phyloP scores from a whole-genome alignment of 2,797 vertebrate species.

The Thunnus albacares region DNA sequence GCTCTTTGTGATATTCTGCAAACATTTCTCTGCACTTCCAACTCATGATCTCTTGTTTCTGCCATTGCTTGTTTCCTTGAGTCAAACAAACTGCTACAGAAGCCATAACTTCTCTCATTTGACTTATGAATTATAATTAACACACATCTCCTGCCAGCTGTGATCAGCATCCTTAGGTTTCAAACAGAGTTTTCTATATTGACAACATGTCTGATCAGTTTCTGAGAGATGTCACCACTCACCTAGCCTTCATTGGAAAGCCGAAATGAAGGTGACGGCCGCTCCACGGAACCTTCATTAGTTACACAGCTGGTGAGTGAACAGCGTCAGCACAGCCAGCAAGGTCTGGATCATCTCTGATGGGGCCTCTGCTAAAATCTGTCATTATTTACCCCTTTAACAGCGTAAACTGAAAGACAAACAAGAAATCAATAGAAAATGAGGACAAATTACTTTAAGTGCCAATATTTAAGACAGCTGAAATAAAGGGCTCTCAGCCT shows the following conservation, averaged over 20 bases:
- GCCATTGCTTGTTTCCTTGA: conserved; percentile 32
- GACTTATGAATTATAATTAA: conserved; percentile 75
- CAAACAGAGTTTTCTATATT: conserved; percentile 37
- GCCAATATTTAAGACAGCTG: conserved; percentile 83
- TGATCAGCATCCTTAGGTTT: conserved; percentile 65
- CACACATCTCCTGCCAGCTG: conserved; percentile 59
- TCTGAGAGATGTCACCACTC: conserved; percentile 55
- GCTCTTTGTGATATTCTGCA: conserved; percentile 25
- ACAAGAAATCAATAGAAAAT: conserved; percentile 85
- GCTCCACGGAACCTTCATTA: conserved; percentile 50
- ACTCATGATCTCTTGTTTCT: conserved; percentile 5
- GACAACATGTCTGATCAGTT: conserved; percentile 61
- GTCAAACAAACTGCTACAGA: conserved; percentile 32
- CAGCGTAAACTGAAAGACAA: conserved; percentile 77
- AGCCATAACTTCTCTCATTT: conserved; percentile 33
- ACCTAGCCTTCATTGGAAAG: conserved; percentile 38
- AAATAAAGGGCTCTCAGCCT: conserved; percentile 78
- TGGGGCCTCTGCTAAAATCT: conserved; percentile 67
- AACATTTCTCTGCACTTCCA: conserved; percentile 24
- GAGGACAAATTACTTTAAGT: conserved; percentile 83
- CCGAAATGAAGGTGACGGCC: conserved; percentile 16
- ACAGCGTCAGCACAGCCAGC: conserved; percentile 33
- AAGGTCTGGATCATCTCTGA: conserved; percentile 43
- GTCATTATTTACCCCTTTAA: conserved; percentile 83
- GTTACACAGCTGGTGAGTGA: conserved; percentile 51